Evolutionary conservation across 2,113 vertebrate genomes (phyloP).

Genomic region (Acanthochromis polyacanthus): DNA sequence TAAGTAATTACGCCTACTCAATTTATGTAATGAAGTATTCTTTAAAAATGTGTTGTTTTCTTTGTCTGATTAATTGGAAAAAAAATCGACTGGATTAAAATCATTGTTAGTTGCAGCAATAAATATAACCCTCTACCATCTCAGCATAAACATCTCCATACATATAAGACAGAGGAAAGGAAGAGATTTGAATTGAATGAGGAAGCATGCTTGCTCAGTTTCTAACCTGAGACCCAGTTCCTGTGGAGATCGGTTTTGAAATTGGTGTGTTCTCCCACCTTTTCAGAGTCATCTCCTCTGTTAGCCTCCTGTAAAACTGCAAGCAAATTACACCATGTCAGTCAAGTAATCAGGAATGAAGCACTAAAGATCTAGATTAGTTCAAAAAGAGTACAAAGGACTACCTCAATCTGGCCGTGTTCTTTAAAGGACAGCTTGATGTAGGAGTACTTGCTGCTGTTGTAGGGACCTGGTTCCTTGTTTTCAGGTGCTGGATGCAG

Average conservation of each 20-base stretch:
- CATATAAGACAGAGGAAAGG: neutral
- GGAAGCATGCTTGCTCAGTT: neutral
- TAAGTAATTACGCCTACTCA: too few species aligned
- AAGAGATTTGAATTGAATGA: neutral
- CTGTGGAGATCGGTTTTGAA: conserved; percentile 87
- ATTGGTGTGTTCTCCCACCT: conserved; percentile 92
- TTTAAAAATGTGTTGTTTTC: too few species aligned
- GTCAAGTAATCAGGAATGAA: neutral
- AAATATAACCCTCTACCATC: neutral
- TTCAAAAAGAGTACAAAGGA: neutral
- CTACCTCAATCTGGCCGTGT: conserved; percentile 97
- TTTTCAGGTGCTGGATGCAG: conserved; percentile 88
- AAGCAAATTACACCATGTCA: conserved; percentile 12
- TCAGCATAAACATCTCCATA: neutral
- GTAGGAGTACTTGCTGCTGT: conserved; percentile 93
- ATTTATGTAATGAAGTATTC: too few species aligned
- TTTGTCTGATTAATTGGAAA: too few species aligned
- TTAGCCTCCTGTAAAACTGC: conserved; percentile 94
- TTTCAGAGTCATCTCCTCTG: conserved; percentile 94
- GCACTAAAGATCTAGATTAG: neutral
- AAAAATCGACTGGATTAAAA: too few species aligned
- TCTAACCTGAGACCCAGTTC: conserved; percentile 86
- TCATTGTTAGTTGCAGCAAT: too few species aligned
- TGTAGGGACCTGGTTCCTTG: conserved; percentile 96
- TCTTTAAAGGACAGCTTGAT: conserved; percentile 98